Evolutionary conservation across 64 coral and sea anemone genomes (phyloP).

Genomic region (Acropora tenuis): DNA sequence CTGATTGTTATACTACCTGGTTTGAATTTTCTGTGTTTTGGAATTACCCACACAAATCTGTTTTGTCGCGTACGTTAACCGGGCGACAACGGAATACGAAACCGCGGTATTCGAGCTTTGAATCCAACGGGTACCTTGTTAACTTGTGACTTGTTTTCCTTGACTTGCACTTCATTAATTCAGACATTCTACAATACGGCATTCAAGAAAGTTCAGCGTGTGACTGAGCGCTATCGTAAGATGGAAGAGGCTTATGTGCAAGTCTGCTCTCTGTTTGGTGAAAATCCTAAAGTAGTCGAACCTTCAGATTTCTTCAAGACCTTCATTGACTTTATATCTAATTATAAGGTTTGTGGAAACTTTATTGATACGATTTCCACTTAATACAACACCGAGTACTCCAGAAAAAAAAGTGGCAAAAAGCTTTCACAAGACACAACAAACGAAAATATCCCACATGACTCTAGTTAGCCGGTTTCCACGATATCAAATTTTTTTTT

Average conservation of each 20-base stretch:
- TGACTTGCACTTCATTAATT: conserved; percentile 39
- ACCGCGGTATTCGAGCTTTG: neutral
- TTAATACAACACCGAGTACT: too few species aligned
- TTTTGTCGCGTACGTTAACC: too few species aligned
- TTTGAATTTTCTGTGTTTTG: too few species aligned
- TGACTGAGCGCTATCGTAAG: conserved; percentile 90
- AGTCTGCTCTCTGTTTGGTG: conserved; percentile 82
- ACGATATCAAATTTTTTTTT: too few species aligned
- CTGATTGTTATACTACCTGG: too few species aligned
- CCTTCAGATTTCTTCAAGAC: conserved; percentile 95
- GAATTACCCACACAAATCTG: too few species aligned
- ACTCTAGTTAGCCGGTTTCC: too few species aligned
- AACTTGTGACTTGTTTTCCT: conserved; percentile 43
- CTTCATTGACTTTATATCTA: conserved; percentile 76
- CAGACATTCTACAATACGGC: conserved; percentile 96
- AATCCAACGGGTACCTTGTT: neutral
- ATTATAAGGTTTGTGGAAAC: conserved; percentile 70
- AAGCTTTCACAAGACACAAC: too few species aligned
- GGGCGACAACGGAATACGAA: too few species aligned
- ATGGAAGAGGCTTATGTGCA: conserved; percentile 90
- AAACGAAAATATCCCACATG: too few species aligned
- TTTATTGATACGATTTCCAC: too few species aligned
- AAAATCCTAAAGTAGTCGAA: conserved; percentile 77
- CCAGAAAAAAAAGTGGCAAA: too few species aligned
- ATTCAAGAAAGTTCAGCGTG: conserved; percentile 94